phyloP scores from a whole-genome alignment of 2,888 invertebrate species.

The Chalcosyrphus nemorum region DNA sequence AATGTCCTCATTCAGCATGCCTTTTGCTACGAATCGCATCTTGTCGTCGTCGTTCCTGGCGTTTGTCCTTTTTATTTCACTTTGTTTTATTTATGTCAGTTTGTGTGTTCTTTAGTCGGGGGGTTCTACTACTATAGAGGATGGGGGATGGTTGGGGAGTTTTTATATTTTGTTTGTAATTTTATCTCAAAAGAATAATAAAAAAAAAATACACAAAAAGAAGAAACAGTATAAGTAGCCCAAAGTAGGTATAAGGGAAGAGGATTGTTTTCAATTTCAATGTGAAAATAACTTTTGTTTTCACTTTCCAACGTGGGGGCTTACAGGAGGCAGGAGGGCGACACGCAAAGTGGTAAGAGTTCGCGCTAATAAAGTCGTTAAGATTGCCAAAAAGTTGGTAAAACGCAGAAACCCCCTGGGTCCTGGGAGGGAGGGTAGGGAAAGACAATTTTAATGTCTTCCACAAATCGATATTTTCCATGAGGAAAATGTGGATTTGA shows the following conservation, averaged over 20 bases:
- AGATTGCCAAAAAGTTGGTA: constrained; percentile 50
- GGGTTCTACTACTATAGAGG: too few species aligned
- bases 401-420: constrained; percentile 29
- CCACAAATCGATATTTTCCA: constrained; percentile 38
- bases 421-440: neutral
- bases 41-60: neutral
- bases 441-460: constrained; percentile 24
- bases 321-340: neutral
- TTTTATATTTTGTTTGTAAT: constrained; percentile 60
- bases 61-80: constrained; percentile 36
- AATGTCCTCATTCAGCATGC: constrained; percentile 26
- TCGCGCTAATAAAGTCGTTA: constrained; percentile 58
- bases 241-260: constrained; percentile 33
- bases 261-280: constrained; percentile 68
- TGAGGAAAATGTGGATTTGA: constrained; percentile 10
- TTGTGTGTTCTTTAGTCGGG: neutral
- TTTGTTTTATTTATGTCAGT: constrained; percentile 43
- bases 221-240: constrained; percentile 41
- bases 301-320: constrained; percentile 32
- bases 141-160: too few species aligned
- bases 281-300: constrained; percentile 69
- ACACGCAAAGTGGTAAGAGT: constrained; percentile 4
- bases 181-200: constrained; percentile 56
- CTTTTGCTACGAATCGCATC: constrained; percentile 55
- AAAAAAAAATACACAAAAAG: constrained; percentile 17